Base-by-base conservation (phyloP, 2,888 invertebrate genomes). In the Acheta domesticus region DNA sequence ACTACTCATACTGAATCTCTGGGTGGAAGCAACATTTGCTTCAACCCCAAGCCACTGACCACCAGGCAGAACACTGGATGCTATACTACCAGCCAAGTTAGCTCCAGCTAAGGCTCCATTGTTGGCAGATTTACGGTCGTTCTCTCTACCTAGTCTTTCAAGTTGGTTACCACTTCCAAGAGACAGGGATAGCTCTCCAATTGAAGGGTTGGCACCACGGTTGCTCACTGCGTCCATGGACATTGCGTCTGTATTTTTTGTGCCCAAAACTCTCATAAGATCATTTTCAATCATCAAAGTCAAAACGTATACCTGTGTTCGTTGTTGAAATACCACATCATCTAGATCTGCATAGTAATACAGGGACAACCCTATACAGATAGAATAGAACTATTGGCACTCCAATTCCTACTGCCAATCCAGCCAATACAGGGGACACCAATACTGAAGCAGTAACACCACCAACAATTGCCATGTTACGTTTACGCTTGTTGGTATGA, bases 351-450 rank as follows among this genome's bases (percentile, higher is more conserved):
- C 96, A 96, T 85, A 97, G 89, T 78, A 96, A 96, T 84, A 96
- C 93, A 74, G 94, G 94, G 79, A 96, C 93, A 77, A 97, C 96
- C 84, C 96, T 96, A 88, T 97, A 97, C 82, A 97, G 93, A 89
- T 97, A 93, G 86, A 96, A 93, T 84, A 96, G 87, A 85, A 96
- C 88, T 86, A 97, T 92, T 84, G 97, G 93, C 83, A 96, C 93
- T 83, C 96, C 93, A 85, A 96, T 93, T 83, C 95, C 95, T 81
- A 93, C 92, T 50, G 92, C 92, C 81, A 90, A 87, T 0, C 89
- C 90, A 73, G 91, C 91, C 82, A 90, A 88, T 79, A 90, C 87
- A 74, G 90, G 90, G 2, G 90, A 90, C 79, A 90, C 89, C 62
- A 91, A 83, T 78, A 91, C 88, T n/a, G n/a, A n/a, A n/a, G n/a